Conservation (phyloP, 1,140 invertebrate genomes). For the Antheraea mylitta region DNA sequence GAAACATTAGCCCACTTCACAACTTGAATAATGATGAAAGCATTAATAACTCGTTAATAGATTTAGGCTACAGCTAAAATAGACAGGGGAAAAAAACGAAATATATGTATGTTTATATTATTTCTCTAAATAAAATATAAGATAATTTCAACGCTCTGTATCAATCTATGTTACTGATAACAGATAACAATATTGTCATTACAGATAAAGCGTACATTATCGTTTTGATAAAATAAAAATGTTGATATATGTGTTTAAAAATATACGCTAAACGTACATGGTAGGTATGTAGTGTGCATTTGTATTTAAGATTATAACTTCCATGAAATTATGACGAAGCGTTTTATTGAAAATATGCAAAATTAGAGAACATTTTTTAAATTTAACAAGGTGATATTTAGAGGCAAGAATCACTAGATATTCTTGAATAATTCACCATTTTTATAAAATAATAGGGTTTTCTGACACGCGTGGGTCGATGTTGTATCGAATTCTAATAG, state of each 20-base stretch:
- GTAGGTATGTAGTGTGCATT: no score
- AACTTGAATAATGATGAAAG: no score
- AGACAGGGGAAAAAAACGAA: neutral
- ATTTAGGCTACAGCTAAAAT: no score
- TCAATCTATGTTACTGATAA: constrained; percentile 3
- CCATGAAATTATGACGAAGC: neutral
- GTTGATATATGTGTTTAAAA: neutral
- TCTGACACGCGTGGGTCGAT: no score
- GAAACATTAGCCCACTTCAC: no score
- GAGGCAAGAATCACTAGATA: no score
- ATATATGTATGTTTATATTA: neutral
- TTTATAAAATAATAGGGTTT: no score
- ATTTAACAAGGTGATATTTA: neutral
- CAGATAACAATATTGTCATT: constrained; percentile 4
- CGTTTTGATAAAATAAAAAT: neutral
- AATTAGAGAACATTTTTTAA: neutral
- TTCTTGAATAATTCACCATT: no score
- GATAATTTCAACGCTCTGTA: neutral
- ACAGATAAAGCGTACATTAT: neutral
- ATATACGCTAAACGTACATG: neutral
- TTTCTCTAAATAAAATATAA: constrained; percentile 1
- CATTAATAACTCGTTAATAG: no score
- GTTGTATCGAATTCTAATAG: no score
- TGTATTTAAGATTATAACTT: neutral
- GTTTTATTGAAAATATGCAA: neutral